Evolutionary conservation across 2,888 invertebrate genomes (phyloP).

Genomic region (Eupithecia exiguata): DNA sequence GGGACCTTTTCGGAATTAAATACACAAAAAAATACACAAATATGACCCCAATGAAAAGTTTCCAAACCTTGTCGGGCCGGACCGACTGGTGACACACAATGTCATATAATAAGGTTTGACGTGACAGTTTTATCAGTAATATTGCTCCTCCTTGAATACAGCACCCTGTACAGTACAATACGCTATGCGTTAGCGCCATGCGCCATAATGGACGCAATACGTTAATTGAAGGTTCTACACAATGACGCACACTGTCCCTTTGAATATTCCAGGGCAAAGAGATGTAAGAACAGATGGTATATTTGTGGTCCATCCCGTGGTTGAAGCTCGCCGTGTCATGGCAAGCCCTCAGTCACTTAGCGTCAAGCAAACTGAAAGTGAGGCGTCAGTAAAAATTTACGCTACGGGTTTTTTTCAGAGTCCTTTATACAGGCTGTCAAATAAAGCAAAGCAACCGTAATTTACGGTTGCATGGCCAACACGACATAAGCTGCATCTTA

Average conservation of each 20-base stretch:
- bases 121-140: not conserved
- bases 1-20: no score
- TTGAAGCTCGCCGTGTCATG: not conserved
- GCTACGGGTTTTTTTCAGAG: not conserved
- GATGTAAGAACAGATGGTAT: constrained; percentile 37
- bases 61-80: no score
- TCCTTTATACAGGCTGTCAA: no score
- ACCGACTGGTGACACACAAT: not conserved
- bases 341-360: not conserved
- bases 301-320: not conserved
- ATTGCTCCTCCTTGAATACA: not conserved
- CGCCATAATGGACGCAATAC: constrained; percentile 69
- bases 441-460: no score
- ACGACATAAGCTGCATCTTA: no score
- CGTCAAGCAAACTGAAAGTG: not conserved
- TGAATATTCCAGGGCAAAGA: constrained; percentile 61
- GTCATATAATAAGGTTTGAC: no score
- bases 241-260: constrained; percentile 70
- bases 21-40: no score
- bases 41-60: no score
- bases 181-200: constrained; percentile 31
- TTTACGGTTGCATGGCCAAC: no score
- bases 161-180: not conserved
- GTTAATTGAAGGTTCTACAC: constrained; percentile 77
- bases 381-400: not conserved